These are phyloP conservation scores for Euura saliciscinereae DNA, from an alignment of 1,140 invertebrate species.

Conservation along the genomic window DNA sequence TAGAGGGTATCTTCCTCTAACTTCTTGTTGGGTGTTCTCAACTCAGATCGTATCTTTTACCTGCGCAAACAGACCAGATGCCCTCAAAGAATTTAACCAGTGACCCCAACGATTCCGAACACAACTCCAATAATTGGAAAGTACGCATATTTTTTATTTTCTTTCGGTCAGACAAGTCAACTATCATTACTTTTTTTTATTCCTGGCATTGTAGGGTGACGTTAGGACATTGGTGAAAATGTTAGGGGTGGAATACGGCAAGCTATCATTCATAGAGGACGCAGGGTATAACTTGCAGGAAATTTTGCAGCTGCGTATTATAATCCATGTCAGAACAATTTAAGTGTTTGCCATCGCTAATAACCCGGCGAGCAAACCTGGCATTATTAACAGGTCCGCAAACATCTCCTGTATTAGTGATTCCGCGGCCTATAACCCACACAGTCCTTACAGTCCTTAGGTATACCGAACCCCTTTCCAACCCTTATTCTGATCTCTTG, in stretches of 20 bases:
- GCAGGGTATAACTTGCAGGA: not conserved
- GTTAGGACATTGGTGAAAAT: no score
- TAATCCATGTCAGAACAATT: constrained; percentile 46
- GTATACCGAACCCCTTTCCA: constrained; percentile 25
- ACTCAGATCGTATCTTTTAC: constrained; percentile 1
- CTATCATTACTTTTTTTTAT: no score
- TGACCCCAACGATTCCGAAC: not conserved
- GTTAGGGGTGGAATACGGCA: not conserved
- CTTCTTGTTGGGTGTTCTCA: constrained; percentile 7
- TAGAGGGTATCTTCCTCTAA: not conserved
- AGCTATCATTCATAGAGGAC: not conserved
- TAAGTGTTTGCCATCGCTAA: constrained; percentile 54
- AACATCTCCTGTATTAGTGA: constrained; percentile 54
- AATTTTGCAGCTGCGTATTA: constrained; percentile 36
- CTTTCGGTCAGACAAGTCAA: no score
- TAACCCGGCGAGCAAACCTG: constrained; percentile 52
- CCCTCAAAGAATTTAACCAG: not conserved
- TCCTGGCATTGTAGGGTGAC: no score
- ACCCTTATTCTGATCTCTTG: constrained; percentile 53
- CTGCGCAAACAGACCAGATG: not conserved
- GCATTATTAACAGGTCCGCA: constrained; percentile 57
- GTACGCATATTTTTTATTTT: no score
- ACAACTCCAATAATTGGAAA: not conserved
- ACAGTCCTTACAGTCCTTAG: constrained; percentile 46
- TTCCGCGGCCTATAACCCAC: constrained; percentile 44